These are phyloP conservation scores for Cephalopterus ornatus DNA, from an alignment of 2,113 vertebrate genomes.

Conservation along the genomic window DNA sequence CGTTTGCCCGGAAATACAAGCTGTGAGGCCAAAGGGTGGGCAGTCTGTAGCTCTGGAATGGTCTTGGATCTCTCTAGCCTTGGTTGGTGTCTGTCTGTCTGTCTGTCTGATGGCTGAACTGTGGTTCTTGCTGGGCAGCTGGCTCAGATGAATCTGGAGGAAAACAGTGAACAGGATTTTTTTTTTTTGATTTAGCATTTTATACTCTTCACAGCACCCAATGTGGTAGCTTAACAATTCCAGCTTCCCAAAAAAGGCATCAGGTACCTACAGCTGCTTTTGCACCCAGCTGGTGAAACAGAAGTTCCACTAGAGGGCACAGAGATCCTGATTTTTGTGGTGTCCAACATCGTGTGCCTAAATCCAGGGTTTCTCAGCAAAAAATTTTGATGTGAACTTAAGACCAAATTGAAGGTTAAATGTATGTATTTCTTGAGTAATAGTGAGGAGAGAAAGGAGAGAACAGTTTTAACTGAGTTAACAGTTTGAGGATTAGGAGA, in stretches of 20 bases:
- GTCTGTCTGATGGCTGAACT: neutral
- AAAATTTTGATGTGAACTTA: neutral
- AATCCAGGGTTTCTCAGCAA: neutral
- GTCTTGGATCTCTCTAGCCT: neutral
- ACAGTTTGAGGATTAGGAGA: neutral
- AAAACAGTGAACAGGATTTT: neutral
- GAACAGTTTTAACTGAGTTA: neutral
- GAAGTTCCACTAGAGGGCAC: slow-evolving; percentile 56
- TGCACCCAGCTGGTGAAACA: neutral
- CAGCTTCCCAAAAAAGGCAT: neutral
- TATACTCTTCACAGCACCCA: accelerated
- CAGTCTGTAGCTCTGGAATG: neutral
- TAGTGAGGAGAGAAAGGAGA: neutral
- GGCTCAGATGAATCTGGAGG: neutral
- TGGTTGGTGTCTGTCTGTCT: neutral
- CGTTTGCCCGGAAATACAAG: neutral
- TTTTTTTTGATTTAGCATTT: neutral
- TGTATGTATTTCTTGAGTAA: neutral
- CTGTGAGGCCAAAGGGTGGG: neutral
- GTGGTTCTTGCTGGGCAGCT: neutral
- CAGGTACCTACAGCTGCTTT: accelerated
- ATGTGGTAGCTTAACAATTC: neutral
- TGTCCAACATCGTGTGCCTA: neutral
- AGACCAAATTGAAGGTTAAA: neutral
- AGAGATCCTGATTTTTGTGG: neutral